Percentiles rank a stretch among this genome's conserved stretches.
These are phyloP conservation scores for Arctopsyche grandis DNA, from an alignment of 1,140 invertebrate genomes.

Conservation along the genomic window DNA sequence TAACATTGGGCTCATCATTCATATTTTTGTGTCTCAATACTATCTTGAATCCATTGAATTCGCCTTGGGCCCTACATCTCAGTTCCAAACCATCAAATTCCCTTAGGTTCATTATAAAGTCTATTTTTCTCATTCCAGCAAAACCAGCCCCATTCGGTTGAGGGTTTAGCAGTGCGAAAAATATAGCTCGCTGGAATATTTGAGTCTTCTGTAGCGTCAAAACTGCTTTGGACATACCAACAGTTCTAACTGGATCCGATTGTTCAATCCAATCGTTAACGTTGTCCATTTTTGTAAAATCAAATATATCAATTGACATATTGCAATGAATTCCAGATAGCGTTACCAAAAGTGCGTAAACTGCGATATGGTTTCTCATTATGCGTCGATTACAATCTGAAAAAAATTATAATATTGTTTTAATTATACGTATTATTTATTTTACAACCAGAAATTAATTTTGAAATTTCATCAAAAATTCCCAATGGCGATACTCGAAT, in stretches of 20 bases:
- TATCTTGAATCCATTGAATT: conserved; percentile 70
- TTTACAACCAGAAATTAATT: no score
- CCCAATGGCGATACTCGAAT: no score
- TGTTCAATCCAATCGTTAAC: conserved; percentile 68
- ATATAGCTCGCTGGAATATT: conserved; percentile 71
- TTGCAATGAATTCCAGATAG: no score
- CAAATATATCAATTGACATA: conserved; percentile 34
- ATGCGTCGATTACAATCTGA: not conserved
- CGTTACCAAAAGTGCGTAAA: no score
- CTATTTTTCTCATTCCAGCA: conserved; percentile 68
- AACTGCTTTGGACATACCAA: conserved; percentile 74
- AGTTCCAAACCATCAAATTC: conserved; percentile 67
- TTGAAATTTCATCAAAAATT: no score
- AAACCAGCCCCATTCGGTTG: conserved; percentile 78
- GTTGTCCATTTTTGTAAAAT: conserved; percentile 43
- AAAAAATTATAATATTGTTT: not conserved
- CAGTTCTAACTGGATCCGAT: conserved; percentile 72
- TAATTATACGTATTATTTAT: no score
- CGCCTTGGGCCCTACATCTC: conserved; percentile 69
- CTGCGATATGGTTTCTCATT: no score
- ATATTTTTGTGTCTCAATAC: conserved; percentile 70
- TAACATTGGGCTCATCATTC: conserved; percentile 66
- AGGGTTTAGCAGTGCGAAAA: conserved; percentile 75
- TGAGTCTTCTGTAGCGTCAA: conserved; percentile 70
- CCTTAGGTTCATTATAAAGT: conserved; percentile 64